Evolutionary conservation across 2,113 vertebrate species (phyloP).

Genomic region (Camelus bactrianus): DNA sequence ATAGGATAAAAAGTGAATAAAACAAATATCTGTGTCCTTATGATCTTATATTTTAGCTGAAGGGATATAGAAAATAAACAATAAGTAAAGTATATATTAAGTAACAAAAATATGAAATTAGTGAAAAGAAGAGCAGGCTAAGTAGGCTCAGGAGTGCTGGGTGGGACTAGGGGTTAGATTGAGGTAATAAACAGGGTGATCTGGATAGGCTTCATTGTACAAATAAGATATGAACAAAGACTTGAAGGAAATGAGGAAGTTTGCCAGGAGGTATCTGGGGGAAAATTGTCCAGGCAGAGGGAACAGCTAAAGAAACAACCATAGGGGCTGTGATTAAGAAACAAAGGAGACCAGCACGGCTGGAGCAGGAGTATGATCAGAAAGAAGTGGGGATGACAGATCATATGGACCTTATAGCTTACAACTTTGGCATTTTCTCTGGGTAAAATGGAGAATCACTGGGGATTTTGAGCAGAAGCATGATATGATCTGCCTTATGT

Average conservation of each 20-base stretch:
- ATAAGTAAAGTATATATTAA: neutral
- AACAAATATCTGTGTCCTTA: neutral
- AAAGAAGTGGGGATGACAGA: neutral
- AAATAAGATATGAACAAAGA: neutral
- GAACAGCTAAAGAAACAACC: neutral
- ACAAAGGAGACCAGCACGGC: neutral
- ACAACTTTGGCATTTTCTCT: neutral
- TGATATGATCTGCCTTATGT: neutral
- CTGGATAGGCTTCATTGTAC: neutral
- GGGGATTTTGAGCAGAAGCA: neutral
- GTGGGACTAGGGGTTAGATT: neutral
- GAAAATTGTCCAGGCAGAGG: neutral
- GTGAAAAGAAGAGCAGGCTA: neutral
- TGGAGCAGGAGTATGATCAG: neutral
- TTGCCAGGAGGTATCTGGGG: neutral
- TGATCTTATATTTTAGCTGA: slow-evolving; percentile 16
- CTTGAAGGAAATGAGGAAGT: neutral
- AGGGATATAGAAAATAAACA: neutral
- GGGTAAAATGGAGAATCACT: neutral
- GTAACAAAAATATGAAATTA: neutral
- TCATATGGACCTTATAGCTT: neutral
- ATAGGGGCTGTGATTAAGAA: neutral
- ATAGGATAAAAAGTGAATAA: neutral
- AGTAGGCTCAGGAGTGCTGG: neutral
- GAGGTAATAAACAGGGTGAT: neutral